A percentile compares a stretch with the other conserved stretches of the same genome.
Conservation (phyloP, 64 coral and sea anemone species). For the Porites lutea region DNA sequence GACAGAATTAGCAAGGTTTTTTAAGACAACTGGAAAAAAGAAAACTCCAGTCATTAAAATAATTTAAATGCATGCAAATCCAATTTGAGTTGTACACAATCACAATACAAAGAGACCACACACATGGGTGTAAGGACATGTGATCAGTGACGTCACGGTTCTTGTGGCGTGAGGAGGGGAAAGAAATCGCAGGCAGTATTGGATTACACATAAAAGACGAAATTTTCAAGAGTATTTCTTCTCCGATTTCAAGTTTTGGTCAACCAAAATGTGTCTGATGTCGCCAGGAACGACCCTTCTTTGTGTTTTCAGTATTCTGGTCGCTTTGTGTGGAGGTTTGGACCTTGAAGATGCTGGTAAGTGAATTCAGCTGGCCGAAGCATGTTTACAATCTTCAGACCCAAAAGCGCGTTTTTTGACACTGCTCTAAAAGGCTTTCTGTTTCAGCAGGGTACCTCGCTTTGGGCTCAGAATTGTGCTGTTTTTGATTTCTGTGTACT, state of each 20-base stretch:
- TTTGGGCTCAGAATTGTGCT: not conserved
- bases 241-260: slow-evolving; percentile 32
- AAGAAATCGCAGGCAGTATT: not conserved
- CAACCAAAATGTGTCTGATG: slow-evolving; percentile 2
- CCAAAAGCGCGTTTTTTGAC: no score
- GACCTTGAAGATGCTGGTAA: slow-evolving; percentile 12
- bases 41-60: not conserved
- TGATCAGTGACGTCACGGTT: slow-evolving; percentile 62
- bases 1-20: not conserved
- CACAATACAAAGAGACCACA: no score
- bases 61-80: slow-evolving; percentile 16
- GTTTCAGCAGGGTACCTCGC: not conserved
- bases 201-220: not conserved
- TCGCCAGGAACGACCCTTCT: slow-evolving; percentile 8
- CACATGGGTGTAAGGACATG: slow-evolving; percentile 29
- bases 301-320: not conserved
- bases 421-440: not conserved
- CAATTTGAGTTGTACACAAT: not conserved
- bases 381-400: not conserved
- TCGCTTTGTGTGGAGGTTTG: slow-evolving; percentile 6
- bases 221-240: slow-evolving; percentile 3
- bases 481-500: not conserved
- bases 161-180: slow-evolving; percentile 1
- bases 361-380: not conserved
- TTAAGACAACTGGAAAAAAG: not conserved